phyloP scores from a whole-genome alignment of 2,113 vertebrate species.

The Bambusicola thoracicus region DNA sequence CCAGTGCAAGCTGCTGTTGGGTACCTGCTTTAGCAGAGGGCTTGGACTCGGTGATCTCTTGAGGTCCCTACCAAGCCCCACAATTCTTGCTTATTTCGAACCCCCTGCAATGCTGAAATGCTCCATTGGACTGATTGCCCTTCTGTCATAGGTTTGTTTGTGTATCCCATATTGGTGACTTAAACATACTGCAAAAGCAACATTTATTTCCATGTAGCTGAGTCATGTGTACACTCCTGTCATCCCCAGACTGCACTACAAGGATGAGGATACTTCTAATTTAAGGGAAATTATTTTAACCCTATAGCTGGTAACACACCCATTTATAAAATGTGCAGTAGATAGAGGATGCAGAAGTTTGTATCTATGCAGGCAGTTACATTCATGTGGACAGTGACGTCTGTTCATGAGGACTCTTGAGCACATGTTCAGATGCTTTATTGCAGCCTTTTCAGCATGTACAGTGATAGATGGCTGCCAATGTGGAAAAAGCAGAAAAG shows the following conservation, averaged over 20 bases:
- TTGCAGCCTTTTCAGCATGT: not conserved
- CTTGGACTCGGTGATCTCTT: no score
- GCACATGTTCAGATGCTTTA: not conserved
- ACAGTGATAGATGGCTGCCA: not conserved
- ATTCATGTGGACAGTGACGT: not conserved
- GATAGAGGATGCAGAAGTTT: not conserved
- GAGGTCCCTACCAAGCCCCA: no score
- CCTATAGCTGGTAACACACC: not conserved
- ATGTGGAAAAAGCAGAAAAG: conserved; percentile 18
- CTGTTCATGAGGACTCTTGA: not conserved
- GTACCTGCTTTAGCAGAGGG: no score
- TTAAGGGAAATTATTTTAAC: not conserved
- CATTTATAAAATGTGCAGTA: not conserved
- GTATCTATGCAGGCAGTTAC: not conserved
- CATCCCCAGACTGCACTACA: not conserved
- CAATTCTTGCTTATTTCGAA: not conserved
- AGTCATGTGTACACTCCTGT: not conserved
- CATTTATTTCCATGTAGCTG: not conserved
- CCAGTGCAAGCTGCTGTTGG: no score
- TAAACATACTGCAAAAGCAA: not conserved
- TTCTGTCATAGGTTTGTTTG: not conserved
- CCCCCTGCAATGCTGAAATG: not conserved
- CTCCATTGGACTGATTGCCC: not conserved
- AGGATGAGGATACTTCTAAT: not conserved
- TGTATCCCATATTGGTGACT: not conserved